Percentiles rank a stretch among this genome's conserved stretches.
phyloP scores from a whole-genome alignment of 2,113 vertebrate species.

The Cyrtonyx montezumae region DNA sequence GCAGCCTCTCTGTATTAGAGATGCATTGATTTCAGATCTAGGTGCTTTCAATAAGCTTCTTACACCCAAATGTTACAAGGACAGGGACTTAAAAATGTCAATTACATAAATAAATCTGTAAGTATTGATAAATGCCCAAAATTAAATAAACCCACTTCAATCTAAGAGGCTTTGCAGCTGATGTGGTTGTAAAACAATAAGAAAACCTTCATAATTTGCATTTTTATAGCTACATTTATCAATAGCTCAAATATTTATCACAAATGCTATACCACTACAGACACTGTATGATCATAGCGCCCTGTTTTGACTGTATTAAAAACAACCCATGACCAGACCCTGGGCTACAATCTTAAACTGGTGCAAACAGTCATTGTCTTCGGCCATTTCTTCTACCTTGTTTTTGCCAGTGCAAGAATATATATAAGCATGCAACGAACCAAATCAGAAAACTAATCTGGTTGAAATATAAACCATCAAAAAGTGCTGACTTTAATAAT shows the following conservation, averaged over 20 bases:
- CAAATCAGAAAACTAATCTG: conserved; percentile 46
- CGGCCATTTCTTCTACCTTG: not conserved
- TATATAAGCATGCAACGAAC: conserved; percentile 32
- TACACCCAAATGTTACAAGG: conserved; percentile 47
- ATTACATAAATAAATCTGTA: conserved; percentile 53
- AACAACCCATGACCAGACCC: not conserved
- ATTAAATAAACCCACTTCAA: conserved; percentile 48
- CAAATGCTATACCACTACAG: not conserved
- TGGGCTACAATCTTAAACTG: not conserved
- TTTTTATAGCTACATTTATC: conserved; percentile 43
- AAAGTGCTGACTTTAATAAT: conserved; percentile 54
- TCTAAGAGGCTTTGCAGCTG: conserved; percentile 39
- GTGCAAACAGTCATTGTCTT: not conserved
- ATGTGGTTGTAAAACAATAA: conserved; percentile 38
- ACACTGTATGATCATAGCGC: not conserved
- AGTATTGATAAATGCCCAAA: conserved; percentile 53
- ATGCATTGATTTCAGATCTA: conserved; percentile 54
- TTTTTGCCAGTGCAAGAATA: conserved; percentile 51
- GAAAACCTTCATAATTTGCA: conserved; percentile 43
- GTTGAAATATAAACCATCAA: conserved; percentile 29
- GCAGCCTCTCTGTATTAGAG: conserved; percentile 8
- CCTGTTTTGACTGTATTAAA: not conserved
- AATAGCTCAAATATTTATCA: conserved; percentile 43
- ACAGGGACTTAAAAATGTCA: conserved; percentile 49
- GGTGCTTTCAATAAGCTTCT: conserved; percentile 48